Percentiles rank a stretch among this genome's conserved stretches.
Evolutionary conservation across 2,113 vertebrate genomes (phyloP).

Genomic region (Cephalophus harveyi): DNA sequence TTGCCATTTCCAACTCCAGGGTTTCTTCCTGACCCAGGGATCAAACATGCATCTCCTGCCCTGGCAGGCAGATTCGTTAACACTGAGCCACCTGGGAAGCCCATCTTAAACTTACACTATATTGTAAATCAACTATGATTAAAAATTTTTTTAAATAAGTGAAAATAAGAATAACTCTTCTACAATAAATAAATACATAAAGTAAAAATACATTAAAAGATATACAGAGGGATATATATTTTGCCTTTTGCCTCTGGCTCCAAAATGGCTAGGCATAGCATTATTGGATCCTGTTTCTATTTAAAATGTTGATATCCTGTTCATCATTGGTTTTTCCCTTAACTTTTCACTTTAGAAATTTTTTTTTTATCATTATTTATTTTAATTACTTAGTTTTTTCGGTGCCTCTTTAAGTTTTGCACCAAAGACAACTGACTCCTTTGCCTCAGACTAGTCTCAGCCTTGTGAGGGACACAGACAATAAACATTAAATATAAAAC

Average conservation of each 20-base stretch:
- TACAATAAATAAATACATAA: not conserved
- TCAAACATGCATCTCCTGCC: not conserved
- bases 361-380: not conserved
- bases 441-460: not conserved
- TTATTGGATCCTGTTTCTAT: not conserved
- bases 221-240: not conserved
- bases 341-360: not conserved
- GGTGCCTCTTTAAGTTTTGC: not conserved
- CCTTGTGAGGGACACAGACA: not conserved
- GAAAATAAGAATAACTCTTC: not conserved
- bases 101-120: not conserved
- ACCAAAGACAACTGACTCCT: not conserved
- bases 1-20: not conserved
- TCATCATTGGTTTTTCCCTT: not conserved
- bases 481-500: not conserved
- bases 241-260: not conserved
- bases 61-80: not conserved
- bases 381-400: not conserved
- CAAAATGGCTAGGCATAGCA: not conserved
- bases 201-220: not conserved
- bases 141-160: not conserved
- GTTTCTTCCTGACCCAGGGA: not conserved
- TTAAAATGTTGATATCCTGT: not conserved
- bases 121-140: not conserved
- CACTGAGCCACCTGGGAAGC: not conserved